Evolutionary conservation across 2,113 vertebrate genomes (phyloP).

Genomic region (Cebidichthys violaceus): DNA sequence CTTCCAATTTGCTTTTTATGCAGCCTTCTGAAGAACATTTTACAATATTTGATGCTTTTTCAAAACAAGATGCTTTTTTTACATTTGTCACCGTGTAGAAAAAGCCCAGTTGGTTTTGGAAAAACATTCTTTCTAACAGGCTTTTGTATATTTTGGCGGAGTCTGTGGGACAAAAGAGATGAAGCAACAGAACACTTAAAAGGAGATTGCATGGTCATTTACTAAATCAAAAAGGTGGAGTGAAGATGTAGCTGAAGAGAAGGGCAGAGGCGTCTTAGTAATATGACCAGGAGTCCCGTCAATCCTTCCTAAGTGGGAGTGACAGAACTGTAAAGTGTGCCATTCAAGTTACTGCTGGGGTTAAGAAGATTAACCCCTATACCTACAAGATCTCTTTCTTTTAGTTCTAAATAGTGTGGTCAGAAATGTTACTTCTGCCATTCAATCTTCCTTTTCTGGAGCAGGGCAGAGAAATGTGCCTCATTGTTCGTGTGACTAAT

Average conservation of each 20-base stretch:
- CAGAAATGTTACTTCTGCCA: background rate
- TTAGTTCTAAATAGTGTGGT: background rate
- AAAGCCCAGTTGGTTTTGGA: background rate
- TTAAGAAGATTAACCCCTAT: background rate
- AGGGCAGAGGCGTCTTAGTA: background rate
- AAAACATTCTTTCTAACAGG: background rate
- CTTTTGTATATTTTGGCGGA: background rate
- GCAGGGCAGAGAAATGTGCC: conserved; percentile 9
- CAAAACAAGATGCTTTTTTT: background rate
- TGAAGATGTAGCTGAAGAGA: background rate
- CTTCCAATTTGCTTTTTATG: background rate
- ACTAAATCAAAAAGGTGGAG: background rate
- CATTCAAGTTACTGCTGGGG: background rate
- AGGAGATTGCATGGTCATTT: background rate
- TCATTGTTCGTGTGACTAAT: conserved; percentile 31
- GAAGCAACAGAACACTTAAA: background rate
- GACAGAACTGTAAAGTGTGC: background rate
- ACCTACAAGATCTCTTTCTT: background rate
- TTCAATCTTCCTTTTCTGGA: conserved; percentile 14
- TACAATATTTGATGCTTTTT: background rate
- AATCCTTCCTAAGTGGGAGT: background rate
- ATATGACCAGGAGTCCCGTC: background rate
- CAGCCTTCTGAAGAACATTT: background rate
- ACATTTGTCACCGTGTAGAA: background rate
- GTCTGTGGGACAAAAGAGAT: background rate